These are phyloP conservation scores for Acrocephalus kingi DNA, from an alignment of 2,113 vertebrate species.

Conservation along the genomic window DNA sequence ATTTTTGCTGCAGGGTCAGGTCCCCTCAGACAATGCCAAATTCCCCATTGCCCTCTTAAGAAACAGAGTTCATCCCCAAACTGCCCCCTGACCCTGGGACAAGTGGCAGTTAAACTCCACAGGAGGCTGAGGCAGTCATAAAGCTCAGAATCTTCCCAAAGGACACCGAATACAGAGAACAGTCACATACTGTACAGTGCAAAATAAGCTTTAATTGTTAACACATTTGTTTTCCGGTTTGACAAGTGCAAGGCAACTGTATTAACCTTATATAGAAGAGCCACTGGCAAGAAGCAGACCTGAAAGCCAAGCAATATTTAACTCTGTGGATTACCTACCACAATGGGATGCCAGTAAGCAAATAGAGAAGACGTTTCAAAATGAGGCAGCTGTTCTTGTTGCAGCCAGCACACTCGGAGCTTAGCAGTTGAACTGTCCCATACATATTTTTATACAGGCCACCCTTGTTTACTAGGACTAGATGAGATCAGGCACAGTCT, in stretches of 20 bases:
- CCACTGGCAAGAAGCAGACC: not conserved
- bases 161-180: not conserved
- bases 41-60: not conserved
- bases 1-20: not conserved
- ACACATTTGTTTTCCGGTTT: conserved; percentile 7
- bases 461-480: not conserved
- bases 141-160: not conserved
- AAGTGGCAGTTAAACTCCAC: not conserved
- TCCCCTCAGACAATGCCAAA: not conserved
- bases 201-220: conserved; percentile 26
- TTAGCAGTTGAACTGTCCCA: not conserved
- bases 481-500: not conserved
- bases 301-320: not conserved
- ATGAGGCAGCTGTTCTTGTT: conserved; percentile 7
- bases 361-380: not conserved
- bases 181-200: not conserved
- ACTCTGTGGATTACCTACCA: not conserved
- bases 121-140: not conserved
- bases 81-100: not conserved
- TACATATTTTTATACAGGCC: not conserved
- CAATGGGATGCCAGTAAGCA: not conserved
- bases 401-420: not conserved
- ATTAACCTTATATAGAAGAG: conserved; percentile 13
- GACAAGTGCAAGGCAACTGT: conserved; percentile 55
- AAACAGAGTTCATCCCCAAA: not conserved